Base-by-base conservation (phyloP, 2,797 vertebrate species). In the Sarcoramphus papa region DNA sequence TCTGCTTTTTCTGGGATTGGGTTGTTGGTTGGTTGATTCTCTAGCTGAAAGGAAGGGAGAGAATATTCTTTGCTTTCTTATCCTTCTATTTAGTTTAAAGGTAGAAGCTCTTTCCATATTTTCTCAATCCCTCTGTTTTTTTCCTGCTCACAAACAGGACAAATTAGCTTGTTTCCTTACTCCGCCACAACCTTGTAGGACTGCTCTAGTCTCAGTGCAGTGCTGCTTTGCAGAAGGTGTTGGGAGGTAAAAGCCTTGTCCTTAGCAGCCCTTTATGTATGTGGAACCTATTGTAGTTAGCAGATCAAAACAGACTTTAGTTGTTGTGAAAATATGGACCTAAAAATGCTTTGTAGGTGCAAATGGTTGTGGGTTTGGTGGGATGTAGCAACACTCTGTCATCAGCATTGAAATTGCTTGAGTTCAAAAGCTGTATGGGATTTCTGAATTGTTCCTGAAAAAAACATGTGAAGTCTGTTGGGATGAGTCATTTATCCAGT, bases 361-460 rank as follows among this genome's bases (percentile, higher is more conserved):
- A 95, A 84, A 50, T 75, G 43, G 19, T 72, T 93, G 76, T 93
- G 96, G 79, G 14, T 88, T 95, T 95, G 54, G 76, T 90, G 79
- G 69, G 76, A 78, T 94, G 87, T 54, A 83, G 53, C 41, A 84
- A 23, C 9, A 9, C 68, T 87, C 54, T 83, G 56, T 88, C 85
- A 83, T 80, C 74, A 92, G 65, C 57, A 19, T 30, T 81, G 62
- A 79, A 91, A 91, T 27, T 91, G 70, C 54, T 73, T 27, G 68
- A 90, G 85, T 94, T 95, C 76, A 95, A 95, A 96, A 95, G 82
- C 83, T 92, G 8, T 35, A 47, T 72, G 41, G 48, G 62, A 47
- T 59, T 95, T 64, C 48, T 90, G 65, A 84, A 68, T 75, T 75
- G 28, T 72, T 92, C 57, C 62, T 95, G 83, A 89, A 95, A 82